Evolutionary conservation across 2,888 invertebrate genomes (phyloP), one percentile per base, ranked within the genome.

Genomic region (Sylvicola cinctus): DNA sequence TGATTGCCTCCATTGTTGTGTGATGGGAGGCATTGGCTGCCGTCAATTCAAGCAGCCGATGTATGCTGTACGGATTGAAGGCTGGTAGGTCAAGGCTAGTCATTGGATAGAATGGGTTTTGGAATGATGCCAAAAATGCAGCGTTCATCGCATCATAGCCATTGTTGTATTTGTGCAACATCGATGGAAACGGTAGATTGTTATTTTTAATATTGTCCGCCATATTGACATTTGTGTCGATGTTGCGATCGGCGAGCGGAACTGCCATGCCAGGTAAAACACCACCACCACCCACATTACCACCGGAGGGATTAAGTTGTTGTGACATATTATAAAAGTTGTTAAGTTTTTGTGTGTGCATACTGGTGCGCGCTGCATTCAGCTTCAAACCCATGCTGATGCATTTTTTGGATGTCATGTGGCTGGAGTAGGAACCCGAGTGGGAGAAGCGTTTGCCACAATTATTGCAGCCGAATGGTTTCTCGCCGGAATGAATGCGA

Each of bases 361-460:
- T 20, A n/a, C 28, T 11, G 41, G 63, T 60, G 27, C 65, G 66
- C 32, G 65, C 64, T 45, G 66, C 68, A 44, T 70, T 68, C 58
- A 75, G 63, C 49, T 87, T 88, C 16, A 87, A 65, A 53, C 85
- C 87, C 71, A 85, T 79, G 43, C 85, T 80, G 45, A 90, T 74
- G 63, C 98, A 99, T 63, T 99, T 99, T 62, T 98, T 98, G 45
- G 95, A 93, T 43, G 96, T 96, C 87, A 85, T 98, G 62, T 99
- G 98, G 53, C 93, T 93, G 51, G 95, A 95, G 64, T 91, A 99
- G 40, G 96, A 96, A 40, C 98, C 98, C 31, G 96, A 98, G 61
- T 99, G 98, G 32, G 95, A 96, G 64, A 99, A 99, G 46, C 95
- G 73, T 60, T 98, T 99, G 46, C 88, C 87, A 58, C 98, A 99